phyloP scores from a whole-genome alignment of 2,797 vertebrate species.

The Calcarius lapponicus region DNA sequence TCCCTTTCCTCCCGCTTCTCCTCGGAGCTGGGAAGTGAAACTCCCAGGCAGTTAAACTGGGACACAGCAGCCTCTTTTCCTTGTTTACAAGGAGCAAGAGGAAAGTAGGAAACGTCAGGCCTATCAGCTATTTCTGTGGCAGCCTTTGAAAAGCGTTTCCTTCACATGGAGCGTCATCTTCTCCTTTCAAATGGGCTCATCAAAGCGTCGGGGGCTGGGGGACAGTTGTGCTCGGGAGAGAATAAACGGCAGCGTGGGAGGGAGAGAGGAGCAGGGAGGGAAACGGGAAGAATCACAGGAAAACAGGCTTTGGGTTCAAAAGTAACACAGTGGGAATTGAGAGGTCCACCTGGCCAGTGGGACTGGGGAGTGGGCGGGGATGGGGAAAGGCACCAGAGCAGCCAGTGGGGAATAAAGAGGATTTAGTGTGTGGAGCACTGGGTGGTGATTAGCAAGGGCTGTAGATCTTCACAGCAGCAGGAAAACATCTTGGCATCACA shows the following conservation, averaged over 20 bases:
- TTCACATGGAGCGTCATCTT: constrained; percentile 20
- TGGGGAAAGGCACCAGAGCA: background rate
- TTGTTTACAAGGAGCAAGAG: constrained; percentile 51
- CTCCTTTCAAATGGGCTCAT: constrained; percentile 38
- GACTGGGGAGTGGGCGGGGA: background rate
- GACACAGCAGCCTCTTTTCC: constrained; percentile 41
- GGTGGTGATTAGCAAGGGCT: background rate
- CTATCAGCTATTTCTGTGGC: constrained; percentile 64
- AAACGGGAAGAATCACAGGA: background rate
- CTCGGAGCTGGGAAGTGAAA: background rate
- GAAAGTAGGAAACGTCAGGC: constrained; percentile 38
- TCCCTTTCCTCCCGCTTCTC: background rate
- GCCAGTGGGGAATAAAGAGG: background rate
- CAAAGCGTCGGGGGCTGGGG: constrained; percentile 29
- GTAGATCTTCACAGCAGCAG: background rate
- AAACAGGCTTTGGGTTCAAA: background rate
- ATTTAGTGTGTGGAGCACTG: background rate
- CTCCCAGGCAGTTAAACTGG: constrained; percentile 50
- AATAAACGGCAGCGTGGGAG: constrained; percentile 46
- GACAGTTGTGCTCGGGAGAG: constrained; percentile 24
- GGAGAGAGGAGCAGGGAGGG: background rate
- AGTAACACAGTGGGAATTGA: background rate
- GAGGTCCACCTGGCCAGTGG: background rate
- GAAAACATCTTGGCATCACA: rapidly evolving
- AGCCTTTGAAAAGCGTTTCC: constrained; percentile 62